A percentile compares a stretch with the other conserved stretches of the same genome.
Evolutionary conservation across 30 jellyfish, hydroid and myxozoan genomes (phyloP).

Genomic region (Morbakka virulenta): DNA sequence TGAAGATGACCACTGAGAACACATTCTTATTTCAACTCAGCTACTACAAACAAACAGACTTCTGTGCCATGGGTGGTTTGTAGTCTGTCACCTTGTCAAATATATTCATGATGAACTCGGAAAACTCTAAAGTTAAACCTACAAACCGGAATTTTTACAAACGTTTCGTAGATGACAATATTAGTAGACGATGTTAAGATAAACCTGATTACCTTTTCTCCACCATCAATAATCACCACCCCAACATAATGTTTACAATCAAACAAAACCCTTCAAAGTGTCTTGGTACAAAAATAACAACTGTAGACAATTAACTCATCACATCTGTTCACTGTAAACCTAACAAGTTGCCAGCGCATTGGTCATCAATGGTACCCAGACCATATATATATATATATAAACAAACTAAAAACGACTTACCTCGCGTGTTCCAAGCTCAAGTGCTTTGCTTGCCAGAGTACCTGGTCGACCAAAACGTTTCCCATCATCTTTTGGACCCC

Average conservation of each 20-base stretch:
- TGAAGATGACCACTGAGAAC: not conserved
- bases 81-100: conserved; percentile 1
- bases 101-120: not conserved
- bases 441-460: conserved; percentile 96
- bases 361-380: too few relatives aligned
- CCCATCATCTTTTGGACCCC: conserved; percentile 99
- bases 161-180: conserved; percentile 3
- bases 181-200: not conserved
- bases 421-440: conserved; percentile 93
- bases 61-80: conserved; percentile 15
- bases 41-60: not conserved
- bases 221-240: not conserved
- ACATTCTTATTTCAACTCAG: not conserved
- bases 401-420: too few relatives aligned
- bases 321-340: too few relatives aligned
- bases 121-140: not conserved
- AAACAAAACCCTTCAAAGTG: conserved; percentile 7
- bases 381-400: too few relatives aligned
- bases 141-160: conserved; percentile 1
- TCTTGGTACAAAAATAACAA: too few relatives aligned
- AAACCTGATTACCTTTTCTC: conserved; percentile 27
- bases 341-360: too few relatives aligned
- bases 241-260: conserved; percentile 10
- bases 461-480: conserved; percentile 99
- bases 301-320: too few relatives aligned